A percentile compares a stretch with the other conserved stretches of the same genome.
phyloP scores from a whole-genome alignment of 1,140 invertebrate genomes.

The Chymomyza costata region DNA sequence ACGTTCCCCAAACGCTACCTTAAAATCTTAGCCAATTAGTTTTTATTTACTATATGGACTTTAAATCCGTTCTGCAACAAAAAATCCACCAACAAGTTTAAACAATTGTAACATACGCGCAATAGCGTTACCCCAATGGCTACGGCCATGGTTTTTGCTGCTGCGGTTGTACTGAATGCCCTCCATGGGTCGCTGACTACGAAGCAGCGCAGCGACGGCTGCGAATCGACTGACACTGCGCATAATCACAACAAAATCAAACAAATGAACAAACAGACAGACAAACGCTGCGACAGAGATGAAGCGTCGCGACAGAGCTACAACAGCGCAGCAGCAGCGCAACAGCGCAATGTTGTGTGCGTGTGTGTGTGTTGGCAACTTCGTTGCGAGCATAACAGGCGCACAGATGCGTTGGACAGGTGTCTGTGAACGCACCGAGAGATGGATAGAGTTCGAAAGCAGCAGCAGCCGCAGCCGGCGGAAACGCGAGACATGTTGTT shows the following conservation, averaged over 20 bases:
- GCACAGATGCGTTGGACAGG: conserved; percentile 30
- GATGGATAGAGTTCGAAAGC: no score
- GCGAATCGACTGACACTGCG: conserved; percentile 47
- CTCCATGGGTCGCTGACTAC: conserved; percentile 68
- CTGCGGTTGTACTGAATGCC: conserved; percentile 51
- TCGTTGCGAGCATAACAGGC: conserved; percentile 62
- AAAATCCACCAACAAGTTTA: no score
- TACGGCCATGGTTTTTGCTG: conserved; percentile 24
- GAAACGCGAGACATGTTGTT: no score
- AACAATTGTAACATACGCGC: no score
- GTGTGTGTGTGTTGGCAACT: conserved; percentile 62
- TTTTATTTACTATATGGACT: no score
- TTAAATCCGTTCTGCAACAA: no score
- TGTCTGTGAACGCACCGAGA: no score
- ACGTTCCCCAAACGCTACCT: no score
- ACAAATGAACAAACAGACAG: conserved; percentile 50
- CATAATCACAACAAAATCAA: conserved; percentile 73
- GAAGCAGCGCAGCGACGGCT: conserved; percentile 28
- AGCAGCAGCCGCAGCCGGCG: no score
- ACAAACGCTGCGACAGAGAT: conserved; percentile 22
- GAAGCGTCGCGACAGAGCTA: conserved; percentile 13
- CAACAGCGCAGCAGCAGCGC: conserved; percentile 14
- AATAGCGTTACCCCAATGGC: conserved; percentile 6
- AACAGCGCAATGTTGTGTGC: conserved; percentile 17
- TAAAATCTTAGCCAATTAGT: no score